A percentile compares a stretch with the other conserved stretches of the same genome.
These are phyloP conservation scores for Cotesia typhae DNA, from an alignment of 1,140 invertebrate genomes.

Conservation along the genomic window DNA sequence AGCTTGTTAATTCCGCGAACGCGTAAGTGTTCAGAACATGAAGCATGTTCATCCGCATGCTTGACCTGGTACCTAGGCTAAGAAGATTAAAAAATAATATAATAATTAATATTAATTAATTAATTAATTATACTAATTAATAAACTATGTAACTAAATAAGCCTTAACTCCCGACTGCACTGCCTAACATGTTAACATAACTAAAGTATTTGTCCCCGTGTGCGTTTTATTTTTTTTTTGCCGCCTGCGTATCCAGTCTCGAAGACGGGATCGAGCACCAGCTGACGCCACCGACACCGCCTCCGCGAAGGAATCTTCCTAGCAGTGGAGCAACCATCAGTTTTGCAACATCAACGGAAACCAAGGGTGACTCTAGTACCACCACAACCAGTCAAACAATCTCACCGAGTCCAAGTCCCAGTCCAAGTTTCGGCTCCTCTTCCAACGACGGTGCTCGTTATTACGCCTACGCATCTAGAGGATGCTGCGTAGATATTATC, in stretches of 20 bases:
- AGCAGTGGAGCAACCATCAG: constrained; percentile 41
- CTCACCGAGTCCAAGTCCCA: constrained; percentile 46
- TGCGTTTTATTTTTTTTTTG: constrained; percentile 23
- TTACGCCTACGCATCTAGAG: constrained; percentile 57
- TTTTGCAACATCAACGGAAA: constrained; percentile 43
- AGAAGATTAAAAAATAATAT: background rate
- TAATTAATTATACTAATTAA: too few relatives aligned
- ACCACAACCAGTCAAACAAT: constrained; percentile 33
- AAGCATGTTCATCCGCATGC: too few relatives aligned
- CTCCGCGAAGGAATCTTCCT: constrained; percentile 57
- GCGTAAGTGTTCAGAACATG: too few relatives aligned
- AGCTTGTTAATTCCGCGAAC: too few relatives aligned
- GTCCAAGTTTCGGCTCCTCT: constrained; percentile 53
- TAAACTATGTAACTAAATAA: background rate
- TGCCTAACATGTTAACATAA: background rate
- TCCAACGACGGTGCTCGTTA: constrained; percentile 57
- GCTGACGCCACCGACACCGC: constrained; percentile 65
- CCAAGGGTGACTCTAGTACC: constrained; percentile 35
- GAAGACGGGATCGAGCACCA: constrained; percentile 67
- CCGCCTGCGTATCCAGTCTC: constrained; percentile 57
- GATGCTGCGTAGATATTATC: constrained; percentile 62
- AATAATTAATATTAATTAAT: background rate
- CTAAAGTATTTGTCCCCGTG: constrained; percentile 25
- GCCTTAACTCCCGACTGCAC: background rate
- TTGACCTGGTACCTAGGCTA: too few relatives aligned